Base-by-base conservation (phyloP, 2,113 vertebrate genomes). In the Cynopterus brachyotis region DNA sequence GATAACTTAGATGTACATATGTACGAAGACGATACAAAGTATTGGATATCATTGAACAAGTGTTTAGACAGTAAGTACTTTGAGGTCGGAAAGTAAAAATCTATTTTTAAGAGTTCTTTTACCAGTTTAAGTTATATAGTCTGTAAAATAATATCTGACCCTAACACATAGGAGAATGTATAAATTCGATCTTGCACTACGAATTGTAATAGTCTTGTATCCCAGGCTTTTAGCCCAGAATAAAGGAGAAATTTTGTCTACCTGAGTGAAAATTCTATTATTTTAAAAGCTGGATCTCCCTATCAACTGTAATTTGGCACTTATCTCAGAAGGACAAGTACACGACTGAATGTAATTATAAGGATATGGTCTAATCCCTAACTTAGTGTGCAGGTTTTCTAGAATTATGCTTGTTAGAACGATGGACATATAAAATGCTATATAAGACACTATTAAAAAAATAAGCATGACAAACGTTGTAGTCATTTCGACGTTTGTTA, bases 241-340 rank as follows among this genome's bases (percentile, higher is more conserved):
- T 59, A 89, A 12, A 26, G 45, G 59, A 94, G 64, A 45, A 37
- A 69, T 81, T 96, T 73, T 81, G 76, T 87, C 64, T 94, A 57
- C 12, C 30, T 59, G 37, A 62, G 5, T 90, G 95, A 87, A 94
- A 94, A 86, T 40, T 59, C 20, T 93, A 89, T 62, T 69, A 72
- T 80, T 79, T 62, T 80, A 94, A 70, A 19, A 69, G 28, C 59
- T 85, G 57, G 32, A 86, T 72, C 22, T 90, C 28, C 7, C 5
- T 80, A 35, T 76, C 81, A 42, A 60, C 55, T 82, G 9, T 57
- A 66, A 94, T 24, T 50, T 85, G 42, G 60, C 70, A 69, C 35
- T 90, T 15, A 53, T 47, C 57, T 20, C 59, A 32, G 35, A 1
- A 28, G 80, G 66, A 76, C 32, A 84, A 47, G 3, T 3, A 15